phyloP scores from a whole-genome alignment of 2,797 vertebrate species.

The Synaphobranchus kaupii region DNA sequence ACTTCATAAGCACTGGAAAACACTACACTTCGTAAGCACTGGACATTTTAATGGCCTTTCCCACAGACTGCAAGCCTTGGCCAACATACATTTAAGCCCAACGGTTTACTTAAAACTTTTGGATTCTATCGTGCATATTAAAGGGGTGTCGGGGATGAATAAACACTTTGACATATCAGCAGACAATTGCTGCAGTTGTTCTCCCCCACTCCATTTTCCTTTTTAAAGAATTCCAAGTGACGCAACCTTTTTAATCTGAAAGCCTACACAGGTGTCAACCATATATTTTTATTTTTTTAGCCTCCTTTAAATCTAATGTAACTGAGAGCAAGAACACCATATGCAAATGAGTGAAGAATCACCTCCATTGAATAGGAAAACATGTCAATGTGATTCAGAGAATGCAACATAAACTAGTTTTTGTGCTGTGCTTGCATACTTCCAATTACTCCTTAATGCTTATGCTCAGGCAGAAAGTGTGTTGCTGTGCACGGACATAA shows the following conservation, averaged over 20 bases:
- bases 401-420: not conserved
- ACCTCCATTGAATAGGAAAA: not conserved
- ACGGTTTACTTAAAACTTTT: slow-evolving; percentile 46
- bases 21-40: too few species aligned
- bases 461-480: not conserved
- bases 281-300: not conserved
- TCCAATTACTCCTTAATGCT: not conserved
- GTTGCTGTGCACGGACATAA: not conserved
- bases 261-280: not conserved
- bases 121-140: slow-evolving; percentile 45
- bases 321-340: not conserved
- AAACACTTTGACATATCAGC: slow-evolving; percentile 47
- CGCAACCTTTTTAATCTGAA: not conserved
- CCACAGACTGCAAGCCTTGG: too few species aligned
- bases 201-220: slow-evolving; percentile 3
- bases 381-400: not conserved
- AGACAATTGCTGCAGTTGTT: slow-evolving; percentile 27
- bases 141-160: slow-evolving; percentile 40
- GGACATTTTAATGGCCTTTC: too few species aligned
- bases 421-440: not conserved
- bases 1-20: too few species aligned
- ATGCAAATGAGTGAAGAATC: not conserved
- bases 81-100: too few species aligned
- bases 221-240: slow-evolving; percentile 27
- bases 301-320: not conserved